Base-by-base conservation (phyloP, 2,888 invertebrate species). In the Agriotes lineatus region DNA sequence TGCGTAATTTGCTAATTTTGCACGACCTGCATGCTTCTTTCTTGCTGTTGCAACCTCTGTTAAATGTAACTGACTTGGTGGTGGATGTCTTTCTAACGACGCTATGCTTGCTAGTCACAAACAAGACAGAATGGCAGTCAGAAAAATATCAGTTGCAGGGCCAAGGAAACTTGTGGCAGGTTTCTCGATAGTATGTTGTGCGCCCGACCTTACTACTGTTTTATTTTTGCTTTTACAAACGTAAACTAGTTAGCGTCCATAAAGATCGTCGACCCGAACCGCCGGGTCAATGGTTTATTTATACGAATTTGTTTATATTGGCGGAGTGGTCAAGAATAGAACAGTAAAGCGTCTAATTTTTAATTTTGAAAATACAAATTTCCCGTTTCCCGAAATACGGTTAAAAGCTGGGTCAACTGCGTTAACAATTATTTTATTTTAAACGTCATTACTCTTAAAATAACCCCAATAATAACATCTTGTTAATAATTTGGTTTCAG, bases 1-100 rank as follows among this genome's bases (percentile, higher is more conserved):
- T 78, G 79, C 65, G 74, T 75, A 74, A 72, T 73, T 72, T 62
- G 68, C 62, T 68, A 66, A 68, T 71, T 69, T 67, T 72, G 76
- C 75, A 75, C 72, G 77, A 44, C 7, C 19, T 57, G 61, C 63
- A 63, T 63, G 54, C 12, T 9, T 22, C 20, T 54, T 65, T 54
- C 18, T 67, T 45, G 48, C 50, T 57, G 20, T 37, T 57, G 57
- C 48, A 58, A 48, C 44, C 33, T 16, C 5, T 18, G 3, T 16
- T 44, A 12, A 14, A 1, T 10, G 4, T 59, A 42, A 45, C 44
- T 33, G 37, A 12, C 20, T 42, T 33, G 16, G 52, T 33, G 33
- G 5, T 1, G 2, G n/a, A 3, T 2, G 2, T 37, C n/a, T n/a
- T n/a, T n/a, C n/a, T n/a, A n/a, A n/a, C n/a, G n/a, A n/a, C n/a